Percentiles rank a stretch among this genome's conserved stretches.
Conservation (phyloP, 37 sponge, comb jelly and placozoan genomes). For the Amphimedon queenslandica region DNA sequence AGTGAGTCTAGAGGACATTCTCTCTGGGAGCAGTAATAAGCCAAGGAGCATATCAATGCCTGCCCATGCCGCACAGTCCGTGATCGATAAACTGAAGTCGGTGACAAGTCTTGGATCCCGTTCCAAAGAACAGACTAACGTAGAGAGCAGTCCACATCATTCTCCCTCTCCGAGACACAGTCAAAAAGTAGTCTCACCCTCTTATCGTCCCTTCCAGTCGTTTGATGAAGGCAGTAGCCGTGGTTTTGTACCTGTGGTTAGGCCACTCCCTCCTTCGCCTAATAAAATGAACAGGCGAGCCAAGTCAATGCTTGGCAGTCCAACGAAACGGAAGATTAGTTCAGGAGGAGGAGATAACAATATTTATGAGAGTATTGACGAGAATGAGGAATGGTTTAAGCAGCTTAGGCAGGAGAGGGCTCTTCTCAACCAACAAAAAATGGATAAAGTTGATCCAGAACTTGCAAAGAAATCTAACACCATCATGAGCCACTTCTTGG, state of each 20-base stretch:
- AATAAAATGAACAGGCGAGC: background rate
- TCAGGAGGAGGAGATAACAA: conserved; percentile 20
- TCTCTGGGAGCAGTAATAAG: background rate
- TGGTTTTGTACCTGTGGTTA: background rate
- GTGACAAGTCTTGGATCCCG: background rate
- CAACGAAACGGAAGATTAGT: background rate
- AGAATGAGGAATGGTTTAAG: conserved; percentile 8
- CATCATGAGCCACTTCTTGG: conserved; percentile 22
- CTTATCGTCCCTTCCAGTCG: background rate
- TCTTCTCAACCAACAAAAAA: background rate
- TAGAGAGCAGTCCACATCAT: background rate
- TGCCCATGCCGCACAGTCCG: background rate
- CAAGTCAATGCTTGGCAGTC: background rate
- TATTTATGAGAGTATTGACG: conserved; percentile 60
- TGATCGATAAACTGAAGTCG: background rate
- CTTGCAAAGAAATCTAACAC: conserved; percentile 10
- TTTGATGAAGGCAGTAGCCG: too few species aligned
- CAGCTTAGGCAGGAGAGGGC: background rate
- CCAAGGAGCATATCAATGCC: background rate
- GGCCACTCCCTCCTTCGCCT: conserved; percentile 61
- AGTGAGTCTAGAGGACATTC: background rate
- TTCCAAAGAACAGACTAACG: background rate
- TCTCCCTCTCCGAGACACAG: background rate
- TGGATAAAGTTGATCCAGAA: conserved; percentile 8
- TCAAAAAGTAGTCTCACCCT: background rate